These are phyloP conservation scores for pig (Sus scrofa) DNA, from an alignment of 2,113 vertebrate species.

Conservation along the genomic window DNA sequence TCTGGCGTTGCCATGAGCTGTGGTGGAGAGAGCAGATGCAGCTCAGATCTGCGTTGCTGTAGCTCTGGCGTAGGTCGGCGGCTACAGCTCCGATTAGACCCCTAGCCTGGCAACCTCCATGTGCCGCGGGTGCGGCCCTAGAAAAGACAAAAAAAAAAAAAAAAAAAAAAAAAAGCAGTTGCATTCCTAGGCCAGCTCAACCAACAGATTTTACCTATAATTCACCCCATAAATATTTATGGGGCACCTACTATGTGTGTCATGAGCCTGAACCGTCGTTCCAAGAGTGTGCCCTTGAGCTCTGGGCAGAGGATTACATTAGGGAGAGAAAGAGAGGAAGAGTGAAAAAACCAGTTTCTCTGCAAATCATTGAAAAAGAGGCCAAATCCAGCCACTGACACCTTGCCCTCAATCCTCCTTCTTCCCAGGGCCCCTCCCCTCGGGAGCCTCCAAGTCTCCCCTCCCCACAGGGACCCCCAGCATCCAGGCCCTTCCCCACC, in stretches of 20 bases:
- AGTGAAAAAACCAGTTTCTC: neutral
- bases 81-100: no score
- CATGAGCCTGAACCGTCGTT: neutral
- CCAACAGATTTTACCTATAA: neutral
- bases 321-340: neutral
- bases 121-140: no score
- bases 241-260: neutral
- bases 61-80: no score
- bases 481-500: neutral
- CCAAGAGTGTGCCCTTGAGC: neutral
- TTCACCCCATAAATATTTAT: neutral
- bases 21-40: no score
- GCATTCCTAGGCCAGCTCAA: neutral
- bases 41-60: no score
- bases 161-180: no score
- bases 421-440: neutral
- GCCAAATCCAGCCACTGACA: neutral
- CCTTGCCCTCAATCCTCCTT: neutral
- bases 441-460: neutral
- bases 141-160: no score
- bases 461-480: accelerated
- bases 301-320: neutral
- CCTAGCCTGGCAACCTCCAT: no score
- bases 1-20: no score
- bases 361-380: neutral